Evolutionary conservation across 2,888 invertebrate genomes (phyloP), one percentile per base, ranked within the genome.

Genomic region (Opisthograptis luteolata): DNA sequence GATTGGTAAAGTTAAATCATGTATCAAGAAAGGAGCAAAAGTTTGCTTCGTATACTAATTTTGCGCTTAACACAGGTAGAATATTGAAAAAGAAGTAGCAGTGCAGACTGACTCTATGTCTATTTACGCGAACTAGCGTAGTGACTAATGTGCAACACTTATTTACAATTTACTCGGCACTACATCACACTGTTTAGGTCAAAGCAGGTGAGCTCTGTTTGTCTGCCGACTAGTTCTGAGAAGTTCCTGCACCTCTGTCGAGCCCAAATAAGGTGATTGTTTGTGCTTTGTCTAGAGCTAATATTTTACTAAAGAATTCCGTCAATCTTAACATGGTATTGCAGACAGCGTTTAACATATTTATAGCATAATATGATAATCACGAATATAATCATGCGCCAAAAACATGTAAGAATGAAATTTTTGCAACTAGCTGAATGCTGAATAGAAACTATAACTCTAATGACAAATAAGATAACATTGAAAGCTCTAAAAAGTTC

Each of bases 161-260:
- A 22, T 20, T 13, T 24, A 35, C 22, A 24, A 14, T 22, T 14
- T 14, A 24, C 35, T 34, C 2, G 17, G 20, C 12, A 8, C n/a
- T n/a, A n/a, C n/a, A n/a, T n/a, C n/a, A 44, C 24, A 19, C 60
- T 39, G 44, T 58, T 55, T 60, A 64, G 62, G 65, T 68, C 25
- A 60, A 64, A 57, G 57, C 64, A 62, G 60, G 65, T 66, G 68
- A 64, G 58, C 58, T 62, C 55, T 67, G 62, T 67, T 66, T 59
- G 50, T 47, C 57, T 49, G 42, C 58, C 55, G 57, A 62, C 60
- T 47, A 64, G 64, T 70, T 68, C 49, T 62, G 14, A 47, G 53
- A 52, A 54, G 31, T 47, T 45, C 47, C 50, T 54, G 53, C 52
- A 44, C 54, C 43, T 49, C 43, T 19, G 14, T 5, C 5, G 17